Percentiles rank a stretch among this genome's conserved stretches.
Evolutionary conservation across 2,113 vertebrate species (phyloP).

Genomic region (Pycnonotus jocosus): DNA sequence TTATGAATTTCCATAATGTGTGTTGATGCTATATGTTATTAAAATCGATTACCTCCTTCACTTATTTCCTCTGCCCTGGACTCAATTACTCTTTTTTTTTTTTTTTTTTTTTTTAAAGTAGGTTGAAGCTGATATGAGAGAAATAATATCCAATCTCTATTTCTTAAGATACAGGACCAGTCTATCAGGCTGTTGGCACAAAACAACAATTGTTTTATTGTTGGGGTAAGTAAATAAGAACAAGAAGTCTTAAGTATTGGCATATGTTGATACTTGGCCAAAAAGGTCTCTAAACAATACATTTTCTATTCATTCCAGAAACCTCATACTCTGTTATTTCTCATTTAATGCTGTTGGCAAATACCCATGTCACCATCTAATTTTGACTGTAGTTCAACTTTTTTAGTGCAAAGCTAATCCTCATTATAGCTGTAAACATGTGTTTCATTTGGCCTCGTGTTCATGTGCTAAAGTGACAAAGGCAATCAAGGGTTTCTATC

Average conservation of each 20-base stretch:
- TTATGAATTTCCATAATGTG: neutral
- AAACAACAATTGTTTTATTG: conserved; percentile 71
- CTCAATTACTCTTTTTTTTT: conserved; percentile 11
- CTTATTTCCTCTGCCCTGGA: conserved; percentile 53
- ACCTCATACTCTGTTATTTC: conserved; percentile 65
- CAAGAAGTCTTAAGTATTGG: conserved; percentile 66
- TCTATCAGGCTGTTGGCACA: conserved; percentile 65
- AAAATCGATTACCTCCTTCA: conserved; percentile 54
- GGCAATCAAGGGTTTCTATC: conserved; percentile 14
- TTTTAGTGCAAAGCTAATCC: conserved; percentile 61
- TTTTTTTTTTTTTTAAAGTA: neutral
- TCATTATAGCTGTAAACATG: conserved; percentile 68
- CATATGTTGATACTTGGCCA: conserved; percentile 64
- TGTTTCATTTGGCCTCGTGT: conserved; percentile 63
- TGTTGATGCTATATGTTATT: conserved; percentile 23
- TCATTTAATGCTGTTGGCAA: conserved; percentile 68
- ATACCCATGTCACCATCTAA: conserved; percentile 67
- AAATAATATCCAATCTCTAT: conserved; percentile 26
- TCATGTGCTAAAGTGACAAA: conserved; percentile 52
- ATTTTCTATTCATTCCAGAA: conserved; percentile 67
- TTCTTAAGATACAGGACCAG: conserved; percentile 42
- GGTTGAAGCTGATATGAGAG: neutral
- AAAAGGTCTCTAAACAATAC: conserved; percentile 62
- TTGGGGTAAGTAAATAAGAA: conserved; percentile 63
- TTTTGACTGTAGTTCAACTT: conserved; percentile 63